Base-by-base conservation (phyloP, 2,888 invertebrate species). In the Drosophila cyrtoloma region DNA sequence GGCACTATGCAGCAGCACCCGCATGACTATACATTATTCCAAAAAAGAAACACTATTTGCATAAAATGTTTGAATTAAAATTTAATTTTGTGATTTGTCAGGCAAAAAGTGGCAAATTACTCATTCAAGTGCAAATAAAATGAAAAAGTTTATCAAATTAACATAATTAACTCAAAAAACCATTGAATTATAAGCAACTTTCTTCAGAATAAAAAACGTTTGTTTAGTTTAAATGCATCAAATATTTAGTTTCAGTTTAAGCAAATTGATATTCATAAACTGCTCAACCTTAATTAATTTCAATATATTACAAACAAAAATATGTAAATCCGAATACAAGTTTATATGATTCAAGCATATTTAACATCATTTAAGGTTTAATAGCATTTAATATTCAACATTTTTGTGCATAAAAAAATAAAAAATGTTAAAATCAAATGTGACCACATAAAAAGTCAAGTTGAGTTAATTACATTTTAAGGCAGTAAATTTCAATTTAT, bases 401-500 rank as follows among this genome's bases (percentile, higher is more conserved):
- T 10, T n/a, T n/a, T n/a, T n/a, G 42, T n/a, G n/a, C 5, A 1
- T 47, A 55, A 7, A 5, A 55, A 7, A 5, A 14, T 9, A 39
- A 26, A 51, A 26, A 12, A 56, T 14, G 14, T 53, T n/a, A n/a
- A 44, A 37, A 50, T 50, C 7, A 56, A 65, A 69, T 62, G 57
- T 60, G 65, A 5, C 33, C 19, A 35, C 30, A 64, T 61, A 60
- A 61, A 69, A 22, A 56, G 64, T 26, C 56, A 71, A 69, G 42
- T 44, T 28, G 56, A 59, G 58, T 66, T 60, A 39, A 65, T 44
- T 63, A 9, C 39, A n/a, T 56, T 69, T 35, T 19, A 47, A 35
- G 59, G 19, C 55, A 47, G 59, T 78, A 71, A 75, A 79, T 79
- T 57, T 75, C 60, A 73, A 77, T 77, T 69, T 30, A 53, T 64